Evolutionary conservation across 2,888 invertebrate species (phyloP).

Genomic region (Tipula confusa): DNA sequence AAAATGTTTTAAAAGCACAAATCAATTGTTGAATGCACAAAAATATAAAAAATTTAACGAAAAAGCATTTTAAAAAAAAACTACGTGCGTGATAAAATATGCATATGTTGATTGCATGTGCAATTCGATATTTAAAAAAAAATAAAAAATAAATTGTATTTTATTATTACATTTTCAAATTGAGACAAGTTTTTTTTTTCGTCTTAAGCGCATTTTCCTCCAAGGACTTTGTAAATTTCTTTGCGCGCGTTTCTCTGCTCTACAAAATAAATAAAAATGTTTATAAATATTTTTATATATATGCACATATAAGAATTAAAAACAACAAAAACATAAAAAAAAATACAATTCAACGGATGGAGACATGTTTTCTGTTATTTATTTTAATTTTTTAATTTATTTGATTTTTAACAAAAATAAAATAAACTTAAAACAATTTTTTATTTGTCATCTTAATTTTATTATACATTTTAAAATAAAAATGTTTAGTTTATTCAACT

Average conservation of each 20-base stretch:
- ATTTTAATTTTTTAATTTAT: conserved; percentile 9
- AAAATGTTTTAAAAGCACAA: conserved; percentile 16
- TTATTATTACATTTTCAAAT: conserved; percentile 20
- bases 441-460: not conserved
- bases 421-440: not conserved
- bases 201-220: not conserved
- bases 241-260: conserved; percentile 5
- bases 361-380: conserved; percentile 15
- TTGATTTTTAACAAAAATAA: conserved; percentile 7
- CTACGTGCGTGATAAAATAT: not conserved
- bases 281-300: too few relatives aligned
- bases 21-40: conserved; percentile 25
- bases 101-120: conserved; percentile 25
- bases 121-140: conserved; percentile 12
- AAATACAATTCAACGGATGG: not conserved
- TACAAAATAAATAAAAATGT: not conserved
- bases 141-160: not conserved
- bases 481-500: conserved; percentile 1
- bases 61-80: not conserved
- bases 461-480: not conserved
- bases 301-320: too few relatives aligned
- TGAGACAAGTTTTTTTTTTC: not conserved
- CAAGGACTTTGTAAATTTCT: conserved; percentile 1
- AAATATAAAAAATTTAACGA: not conserved
- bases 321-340: not conserved